These are phyloP conservation scores for Caenorhabditis inopinata DNA, from an alignment of 1,140 invertebrate genomes.

Conservation along the genomic window DNA sequence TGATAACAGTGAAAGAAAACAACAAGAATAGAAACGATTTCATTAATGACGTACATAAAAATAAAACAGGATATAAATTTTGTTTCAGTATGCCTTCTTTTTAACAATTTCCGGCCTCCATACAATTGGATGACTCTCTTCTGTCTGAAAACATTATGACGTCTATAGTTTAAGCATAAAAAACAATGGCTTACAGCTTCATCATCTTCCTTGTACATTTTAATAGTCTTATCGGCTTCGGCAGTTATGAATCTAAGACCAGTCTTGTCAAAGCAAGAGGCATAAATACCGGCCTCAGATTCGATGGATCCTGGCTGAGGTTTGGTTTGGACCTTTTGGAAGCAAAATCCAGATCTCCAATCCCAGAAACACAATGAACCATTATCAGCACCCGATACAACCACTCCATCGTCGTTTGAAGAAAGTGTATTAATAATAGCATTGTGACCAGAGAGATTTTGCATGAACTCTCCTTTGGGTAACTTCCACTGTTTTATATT, in stretches of 20 bases:
- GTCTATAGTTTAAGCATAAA: neutral
- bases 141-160: constrained; percentile 77
- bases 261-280: constrained; percentile 89
- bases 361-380: constrained; percentile 98
- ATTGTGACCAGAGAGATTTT: constrained; percentile 91
- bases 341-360: constrained; percentile 97
- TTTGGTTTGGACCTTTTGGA: constrained; percentile 70
- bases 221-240: constrained; percentile 98
- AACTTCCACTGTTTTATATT: constrained; percentile 99
- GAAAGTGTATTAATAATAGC: constrained; percentile 94
- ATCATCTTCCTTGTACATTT: constrained; percentile 97
- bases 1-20: neutral
- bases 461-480: constrained; percentile 87
- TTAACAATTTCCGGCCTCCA: constrained; percentile 94
- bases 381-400: constrained; percentile 97
- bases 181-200: constrained; percentile 73
- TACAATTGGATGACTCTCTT: constrained; percentile 92
- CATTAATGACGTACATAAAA: too few species aligned
- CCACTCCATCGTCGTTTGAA: constrained; percentile 86
- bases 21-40: neutral
- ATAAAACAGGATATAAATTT: neutral
- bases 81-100: constrained; percentile 77
- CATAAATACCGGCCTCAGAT: constrained; percentile 94
- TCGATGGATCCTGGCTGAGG: constrained; percentile 99
- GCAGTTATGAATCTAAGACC: constrained; percentile 89